These are phyloP conservation scores for Misgurnus mizolepis DNA, from an alignment of 2,113 vertebrate genomes.

Conservation along the genomic window DNA sequence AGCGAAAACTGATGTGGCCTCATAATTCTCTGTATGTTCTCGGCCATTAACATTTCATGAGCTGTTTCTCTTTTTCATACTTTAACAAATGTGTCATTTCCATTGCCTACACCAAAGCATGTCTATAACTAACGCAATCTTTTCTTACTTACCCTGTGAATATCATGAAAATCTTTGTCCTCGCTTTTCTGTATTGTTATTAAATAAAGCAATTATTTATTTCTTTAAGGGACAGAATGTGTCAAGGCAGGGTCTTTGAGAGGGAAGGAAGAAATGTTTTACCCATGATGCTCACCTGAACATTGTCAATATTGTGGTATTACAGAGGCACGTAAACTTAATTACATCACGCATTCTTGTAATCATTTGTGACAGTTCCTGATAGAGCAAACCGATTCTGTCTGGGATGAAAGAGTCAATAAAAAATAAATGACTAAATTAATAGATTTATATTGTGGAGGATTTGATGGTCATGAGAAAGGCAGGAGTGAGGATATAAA, in stretches of 20 bases:
- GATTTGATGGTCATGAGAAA: constrained; percentile 30
- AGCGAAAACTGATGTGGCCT: constrained; percentile 51
- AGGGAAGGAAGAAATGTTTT: constrained; percentile 35
- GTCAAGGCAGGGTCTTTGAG: constrained; percentile 51
- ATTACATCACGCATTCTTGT: constrained; percentile 37
- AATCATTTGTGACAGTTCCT: constrained; percentile 44
- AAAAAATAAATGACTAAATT: constrained; percentile 36
- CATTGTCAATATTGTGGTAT: constrained; percentile 27
- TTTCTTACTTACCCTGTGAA: constrained; percentile 29
- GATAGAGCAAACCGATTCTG: constrained; percentile 17
- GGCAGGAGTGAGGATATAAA: constrained; percentile 43
- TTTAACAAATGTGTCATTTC: constrained; percentile 49
- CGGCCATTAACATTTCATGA: constrained; percentile 69
- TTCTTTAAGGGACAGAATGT: constrained; percentile 46
- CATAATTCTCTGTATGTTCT: constrained; percentile 51
- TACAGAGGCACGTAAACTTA: neutral
- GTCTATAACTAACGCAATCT: constrained; percentile 53
- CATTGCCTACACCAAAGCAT: constrained; percentile 56
- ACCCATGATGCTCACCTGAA: constrained; percentile 13
- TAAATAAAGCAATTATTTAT: constrained; percentile 49
- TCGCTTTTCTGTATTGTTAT: constrained; percentile 39
- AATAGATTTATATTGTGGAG: constrained; percentile 8
- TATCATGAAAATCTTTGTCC: constrained; percentile 44
- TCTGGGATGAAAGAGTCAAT: constrained; percentile 25
- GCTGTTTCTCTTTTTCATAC: constrained; percentile 33